Percentiles rank a stretch among this genome's conserved stretches.
Conservation (phyloP, 2,797 vertebrate species). For the Decapterus maruadsi region DNA sequence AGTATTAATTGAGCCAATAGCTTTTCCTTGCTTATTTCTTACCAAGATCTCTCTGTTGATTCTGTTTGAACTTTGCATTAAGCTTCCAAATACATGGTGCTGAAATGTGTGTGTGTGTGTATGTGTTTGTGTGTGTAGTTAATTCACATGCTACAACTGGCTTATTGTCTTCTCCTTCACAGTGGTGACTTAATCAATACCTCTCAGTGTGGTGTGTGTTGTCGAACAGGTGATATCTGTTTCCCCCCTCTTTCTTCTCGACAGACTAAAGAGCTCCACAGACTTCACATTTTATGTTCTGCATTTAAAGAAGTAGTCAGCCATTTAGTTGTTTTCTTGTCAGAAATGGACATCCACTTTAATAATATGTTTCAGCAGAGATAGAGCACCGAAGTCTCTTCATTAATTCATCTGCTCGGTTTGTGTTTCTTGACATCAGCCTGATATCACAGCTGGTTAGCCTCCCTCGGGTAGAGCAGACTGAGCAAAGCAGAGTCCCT, state of each 20-base stretch:
- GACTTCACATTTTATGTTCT: background rate
- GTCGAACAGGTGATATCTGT: conserved; percentile 49
- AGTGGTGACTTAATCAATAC: conserved; percentile 64
- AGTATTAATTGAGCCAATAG: background rate
- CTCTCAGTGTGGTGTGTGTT: conserved; percentile 33
- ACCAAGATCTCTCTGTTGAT: background rate
- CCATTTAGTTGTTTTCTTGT: background rate
- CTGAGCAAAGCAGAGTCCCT: background rate
- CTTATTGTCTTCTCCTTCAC: conserved; percentile 34
- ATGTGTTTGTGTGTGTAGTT: conserved; percentile 16
- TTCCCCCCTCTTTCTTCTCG: background rate
- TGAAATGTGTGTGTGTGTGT: background rate
- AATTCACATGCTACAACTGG: conserved; percentile 26
- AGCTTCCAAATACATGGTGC: no score
- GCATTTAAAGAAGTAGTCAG: background rate
- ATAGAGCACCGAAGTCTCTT: background rate
- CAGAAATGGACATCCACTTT: background rate
- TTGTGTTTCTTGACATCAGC: background rate
- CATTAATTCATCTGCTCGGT: background rate
- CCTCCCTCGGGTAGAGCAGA: background rate
- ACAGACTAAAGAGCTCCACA: background rate
- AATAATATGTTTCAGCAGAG: background rate
- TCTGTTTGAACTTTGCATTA: no score
- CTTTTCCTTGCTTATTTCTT: background rate
- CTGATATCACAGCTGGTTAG: background rate